Base-by-base conservation (phyloP, 92 coral and sea anemone genomes). In the Umimayanthus kanabou region DNA sequence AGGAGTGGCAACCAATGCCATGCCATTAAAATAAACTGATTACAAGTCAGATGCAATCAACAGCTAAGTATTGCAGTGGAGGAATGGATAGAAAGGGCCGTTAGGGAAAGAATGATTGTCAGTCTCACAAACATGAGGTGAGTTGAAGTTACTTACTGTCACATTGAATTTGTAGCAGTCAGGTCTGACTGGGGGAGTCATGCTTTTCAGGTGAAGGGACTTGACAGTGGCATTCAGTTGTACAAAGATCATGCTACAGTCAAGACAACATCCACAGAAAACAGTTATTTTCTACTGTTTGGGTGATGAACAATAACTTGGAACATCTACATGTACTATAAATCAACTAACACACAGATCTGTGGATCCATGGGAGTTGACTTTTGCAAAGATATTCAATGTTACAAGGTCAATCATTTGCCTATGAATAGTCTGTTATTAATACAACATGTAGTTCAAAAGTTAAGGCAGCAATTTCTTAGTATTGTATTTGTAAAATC, bases 151-250 rank as follows among this genome's bases (percentile, higher is more conserved):
- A 91, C 93, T 85, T 87, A 95, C 98, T 22, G 98, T 91, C 25
- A 95, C 86, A 78, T 93, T 95, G 85, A 95, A 95, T 29, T 23
- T 42, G 66, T 93, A 95, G 57, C 94, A 95, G 26, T 86, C 92
- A 66, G 93, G 98, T 66, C 84, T 87, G 50, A 83, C 90, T 81
- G 87, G 78, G 15, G 87, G 87, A 25, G 18, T 14, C 87, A 83
- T 83, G 66, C 79, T 83, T 66, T 89, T 82, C 39, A 92, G 88
- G 42, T 92, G 94, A 66, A 92, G 90, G 6, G 94, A 92, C 30
- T 87, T 89, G 76, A 92, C 81, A n/a, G 37, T 73, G 2, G 88
- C 92, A 57, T 26, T 76, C 15, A 92, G 58, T 18, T 89, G 85
- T 9, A 89, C 85, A 20, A 75, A 76, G 65, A 92, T 92, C 29